A percentile compares a stretch with the other conserved stretches of the same genome.
phyloP scores from a whole-genome alignment of 2,797 vertebrate species.

The Muscicapa striata region DNA sequence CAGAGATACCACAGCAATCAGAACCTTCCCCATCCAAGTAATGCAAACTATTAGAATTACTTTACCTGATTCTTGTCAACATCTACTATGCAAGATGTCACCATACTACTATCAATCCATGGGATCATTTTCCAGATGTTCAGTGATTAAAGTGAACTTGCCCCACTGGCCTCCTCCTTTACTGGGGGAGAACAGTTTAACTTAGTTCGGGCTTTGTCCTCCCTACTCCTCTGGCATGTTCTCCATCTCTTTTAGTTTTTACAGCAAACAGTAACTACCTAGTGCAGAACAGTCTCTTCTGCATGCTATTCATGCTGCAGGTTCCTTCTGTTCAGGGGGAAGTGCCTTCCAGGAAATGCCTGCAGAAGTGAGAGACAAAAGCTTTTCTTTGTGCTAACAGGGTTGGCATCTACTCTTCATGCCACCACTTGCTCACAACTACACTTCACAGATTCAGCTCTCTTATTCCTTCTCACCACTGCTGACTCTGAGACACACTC shows the following conservation, averaged over 20 bases:
- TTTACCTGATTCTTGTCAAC: neutral
- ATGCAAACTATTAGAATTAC: neutral
- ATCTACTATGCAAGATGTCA: neutral
- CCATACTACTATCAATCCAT: neutral
- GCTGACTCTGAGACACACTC: neutral
- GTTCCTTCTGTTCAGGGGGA: neutral
- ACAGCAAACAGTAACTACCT: neutral
- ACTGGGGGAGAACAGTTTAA: neutral
- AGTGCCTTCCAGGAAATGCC: neutral
- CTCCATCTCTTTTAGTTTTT: neutral
- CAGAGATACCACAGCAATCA: neutral
- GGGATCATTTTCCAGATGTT: neutral
- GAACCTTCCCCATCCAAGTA: neutral
- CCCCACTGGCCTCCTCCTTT: neutral
- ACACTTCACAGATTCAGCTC: neutral
- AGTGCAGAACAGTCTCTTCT: neutral
- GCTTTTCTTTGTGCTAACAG: neutral
- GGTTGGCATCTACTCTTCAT: neutral
- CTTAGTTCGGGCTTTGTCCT: neutral
- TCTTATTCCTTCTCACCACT: neutral
- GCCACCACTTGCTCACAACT: neutral
- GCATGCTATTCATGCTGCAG: neutral
- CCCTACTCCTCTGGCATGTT: neutral
- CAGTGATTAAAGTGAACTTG: neutral
- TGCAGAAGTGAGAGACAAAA: neutral